phyloP scores from a whole-genome alignment of 1,140 invertebrate genomes.

The Phthorimaea operculella region DNA sequence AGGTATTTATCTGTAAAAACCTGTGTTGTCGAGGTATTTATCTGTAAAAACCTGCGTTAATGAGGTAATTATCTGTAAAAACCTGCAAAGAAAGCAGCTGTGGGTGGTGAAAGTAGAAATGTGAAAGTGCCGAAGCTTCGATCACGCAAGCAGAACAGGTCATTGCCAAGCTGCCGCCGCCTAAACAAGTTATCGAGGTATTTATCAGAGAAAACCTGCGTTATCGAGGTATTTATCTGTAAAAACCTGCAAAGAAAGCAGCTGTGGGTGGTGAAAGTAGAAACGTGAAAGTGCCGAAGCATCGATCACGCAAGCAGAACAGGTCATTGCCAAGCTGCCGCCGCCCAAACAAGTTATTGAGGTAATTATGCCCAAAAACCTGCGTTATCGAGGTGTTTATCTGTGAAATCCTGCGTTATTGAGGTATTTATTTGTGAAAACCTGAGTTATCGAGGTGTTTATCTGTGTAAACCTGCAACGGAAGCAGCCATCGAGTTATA shows the following conservation, averaged over 20 bases:
- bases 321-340: conserved; percentile 55
- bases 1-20: too few relatives aligned
- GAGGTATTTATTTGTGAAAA: too few relatives aligned
- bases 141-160: conserved; percentile 57
- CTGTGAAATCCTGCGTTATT: too few relatives aligned
- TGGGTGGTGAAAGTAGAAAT: conserved; percentile 56
- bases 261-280: conserved; percentile 30
- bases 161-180: conserved; percentile 53
- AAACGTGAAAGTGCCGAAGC: conserved; percentile 54
- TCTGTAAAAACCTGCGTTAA: too few relatives aligned
- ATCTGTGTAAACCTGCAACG: too few relatives aligned
- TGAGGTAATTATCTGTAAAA: too few relatives aligned
- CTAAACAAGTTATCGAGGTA: conserved; percentile 58
- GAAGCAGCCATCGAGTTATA: too few relatives aligned
- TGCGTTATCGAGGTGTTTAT: conserved; percentile 52
- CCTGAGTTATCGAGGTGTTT: too few relatives aligned
- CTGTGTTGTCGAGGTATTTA: conserved; percentile 51
- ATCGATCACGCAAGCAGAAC: conserved; percentile 51
- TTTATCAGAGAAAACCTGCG: conserved; percentile 8
- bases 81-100: too few relatives aligned
- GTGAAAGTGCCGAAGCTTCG: conserved; percentile 50
- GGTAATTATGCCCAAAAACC: too few relatives aligned
- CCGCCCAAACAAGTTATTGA: conserved; percentile 32
- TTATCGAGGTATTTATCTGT: conserved; percentile 51
- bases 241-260: too few relatives aligned